Evolutionary conservation across 2,113 vertebrate genomes (phyloP).

Genomic region (Pseudorasbora parva): DNA sequence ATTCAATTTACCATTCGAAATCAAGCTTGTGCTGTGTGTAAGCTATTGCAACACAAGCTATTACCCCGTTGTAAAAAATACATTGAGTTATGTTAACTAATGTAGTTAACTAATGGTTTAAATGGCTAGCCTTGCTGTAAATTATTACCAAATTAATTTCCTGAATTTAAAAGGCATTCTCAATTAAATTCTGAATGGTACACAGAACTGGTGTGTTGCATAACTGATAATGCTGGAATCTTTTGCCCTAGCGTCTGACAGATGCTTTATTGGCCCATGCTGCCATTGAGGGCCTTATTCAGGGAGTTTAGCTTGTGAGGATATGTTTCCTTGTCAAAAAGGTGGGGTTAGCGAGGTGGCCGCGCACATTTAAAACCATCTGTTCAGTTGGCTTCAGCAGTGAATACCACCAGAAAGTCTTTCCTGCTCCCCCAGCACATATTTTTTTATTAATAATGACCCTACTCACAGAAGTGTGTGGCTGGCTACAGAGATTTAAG

Average conservation of each 20-base stretch:
- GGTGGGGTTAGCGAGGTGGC: conserved; percentile 16
- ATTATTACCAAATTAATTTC: too few species aligned
- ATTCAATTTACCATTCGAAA: too few species aligned
- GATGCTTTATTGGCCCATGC: background rate
- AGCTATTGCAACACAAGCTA: too few species aligned
- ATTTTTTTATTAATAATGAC: conserved; percentile 55
- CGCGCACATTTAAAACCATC: conserved; percentile 36
- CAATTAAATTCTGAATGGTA: background rate
- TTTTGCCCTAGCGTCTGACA: background rate
- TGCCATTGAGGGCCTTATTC: background rate
- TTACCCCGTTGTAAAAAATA: too few species aligned
- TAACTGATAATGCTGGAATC: conserved; percentile 11
- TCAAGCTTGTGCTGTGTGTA: too few species aligned
- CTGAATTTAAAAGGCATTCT: background rate
- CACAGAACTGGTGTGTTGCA: background rate
- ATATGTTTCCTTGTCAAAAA: conserved; percentile 20
- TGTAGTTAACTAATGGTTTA: too few species aligned
- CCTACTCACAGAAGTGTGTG: conserved; percentile 25
- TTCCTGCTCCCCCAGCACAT: conserved; percentile 32
- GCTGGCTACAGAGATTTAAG: conserved; percentile 41
- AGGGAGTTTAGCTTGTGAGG: background rate
- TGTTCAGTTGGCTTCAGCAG: conserved; percentile 35
- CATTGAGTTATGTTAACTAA: too few species aligned
- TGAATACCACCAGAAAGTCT: conserved; percentile 28
- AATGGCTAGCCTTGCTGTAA: too few species aligned